Base-by-base conservation (phyloP, 2,888 invertebrate genomes). In the Ariolimax columbianus region DNA sequence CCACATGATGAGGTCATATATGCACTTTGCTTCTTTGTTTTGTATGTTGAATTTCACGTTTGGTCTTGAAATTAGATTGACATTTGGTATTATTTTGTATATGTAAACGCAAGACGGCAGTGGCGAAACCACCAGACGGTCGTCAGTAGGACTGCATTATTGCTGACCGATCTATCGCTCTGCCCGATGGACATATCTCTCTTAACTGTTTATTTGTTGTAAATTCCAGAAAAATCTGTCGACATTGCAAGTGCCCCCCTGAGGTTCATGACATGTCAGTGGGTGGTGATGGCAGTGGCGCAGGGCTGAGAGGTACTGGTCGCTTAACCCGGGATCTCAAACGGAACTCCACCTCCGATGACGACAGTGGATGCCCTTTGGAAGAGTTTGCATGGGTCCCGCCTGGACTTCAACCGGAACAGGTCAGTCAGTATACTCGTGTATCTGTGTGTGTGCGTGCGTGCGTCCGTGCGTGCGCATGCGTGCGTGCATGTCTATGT, bases 371-470 rank as follows among this genome's bases (percentile, higher is more conserved):
- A 19, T 99, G 99, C 94, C 98, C 98, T 38, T 95, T 99, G 89
- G 99, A 99, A 94, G 99, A 99, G 94, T 99, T 98, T 94, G 98
- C 98, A 1, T 99, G 99, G 99, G 97, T 99, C 88, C 99, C 99
- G 66, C 97, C 98, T 3, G 98, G 98, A 87, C 95, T 99, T 30
- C 96, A 98, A 93, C 98, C 99, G 0, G 98, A 99, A 95, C 98
- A 98, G 96, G 99, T 99, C 94, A 95, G 93, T 72, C 3, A 4
- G 19, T 70, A 2, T 70, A 30, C 23, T 3, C 33, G 38, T 36
- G 70, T 38, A 36, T 36, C 9, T 30, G 36, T 70, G 17, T 70
- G 36, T 63, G n/a, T 63, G 11, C 11, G 17, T 51, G 51, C 17
- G 51, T 51, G 51, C 17, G 51, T 51, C n/a, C n/a, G n/a, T 51